phyloP scores from a whole-genome alignment of 2,888 invertebrate species.

The Acrobasis repandana region DNA sequence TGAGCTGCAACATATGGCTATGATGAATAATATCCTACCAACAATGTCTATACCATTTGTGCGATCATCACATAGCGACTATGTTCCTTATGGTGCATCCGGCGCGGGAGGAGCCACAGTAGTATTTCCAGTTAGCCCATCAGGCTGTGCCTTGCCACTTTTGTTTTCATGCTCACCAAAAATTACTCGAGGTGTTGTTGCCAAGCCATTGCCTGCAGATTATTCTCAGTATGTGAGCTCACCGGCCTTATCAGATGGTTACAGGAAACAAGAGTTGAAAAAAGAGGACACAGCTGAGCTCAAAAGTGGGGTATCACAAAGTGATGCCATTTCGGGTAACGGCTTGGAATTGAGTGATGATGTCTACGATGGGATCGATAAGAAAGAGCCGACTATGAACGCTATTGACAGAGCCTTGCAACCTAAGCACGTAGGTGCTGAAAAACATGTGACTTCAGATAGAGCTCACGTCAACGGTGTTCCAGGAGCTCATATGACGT shows the following conservation, averaged over 20 bases:
- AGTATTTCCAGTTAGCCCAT: constrained; percentile 35
- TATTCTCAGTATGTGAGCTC: not conserved
- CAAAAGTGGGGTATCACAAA: not conserved
- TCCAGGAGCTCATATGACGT: constrained; percentile 1
- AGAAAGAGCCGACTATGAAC: not conserved
- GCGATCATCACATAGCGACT: constrained; percentile 35
- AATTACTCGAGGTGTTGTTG: constrained; percentile 40
- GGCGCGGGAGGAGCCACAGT: constrained; percentile 31
- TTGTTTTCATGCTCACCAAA: constrained; percentile 54
- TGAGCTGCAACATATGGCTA: constrained; percentile 56
- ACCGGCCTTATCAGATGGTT: not conserved
- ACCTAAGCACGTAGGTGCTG: constrained; percentile 20
- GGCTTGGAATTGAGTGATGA: not conserved
- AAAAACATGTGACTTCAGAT: not conserved
- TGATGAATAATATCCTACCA: constrained; percentile 66
- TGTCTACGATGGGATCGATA: not conserved
- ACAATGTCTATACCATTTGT: constrained; percentile 61
- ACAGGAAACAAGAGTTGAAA: not conserved
- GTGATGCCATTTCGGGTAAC: not conserved
- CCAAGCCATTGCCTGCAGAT: not conserved
- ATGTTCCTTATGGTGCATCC: constrained; percentile 13
- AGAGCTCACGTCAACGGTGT: not conserved
- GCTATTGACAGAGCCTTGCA: constrained; percentile 11
- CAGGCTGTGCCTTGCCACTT: constrained; percentile 49
- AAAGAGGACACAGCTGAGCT: not conserved